phyloP scores from a whole-genome alignment of 2,113 vertebrate species.

The Astur gentilis region DNA sequence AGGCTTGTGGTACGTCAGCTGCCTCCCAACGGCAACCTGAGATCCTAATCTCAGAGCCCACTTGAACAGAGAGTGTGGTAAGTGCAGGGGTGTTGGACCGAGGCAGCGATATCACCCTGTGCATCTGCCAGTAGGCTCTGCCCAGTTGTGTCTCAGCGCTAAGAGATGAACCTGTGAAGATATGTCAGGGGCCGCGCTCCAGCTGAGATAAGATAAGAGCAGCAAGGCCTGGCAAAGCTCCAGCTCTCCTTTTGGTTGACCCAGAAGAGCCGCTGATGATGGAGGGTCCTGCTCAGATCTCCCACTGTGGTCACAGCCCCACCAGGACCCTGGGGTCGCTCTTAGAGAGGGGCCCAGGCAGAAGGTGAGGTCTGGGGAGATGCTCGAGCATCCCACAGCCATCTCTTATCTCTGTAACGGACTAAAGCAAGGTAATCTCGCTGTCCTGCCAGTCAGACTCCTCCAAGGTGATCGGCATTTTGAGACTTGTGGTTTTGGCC shows the following conservation, averaged over 20 bases:
- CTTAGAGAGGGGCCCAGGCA: neutral
- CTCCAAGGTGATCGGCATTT: accelerated
- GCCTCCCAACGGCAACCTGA: neutral
- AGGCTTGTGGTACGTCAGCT: neutral
- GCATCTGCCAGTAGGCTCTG: neutral
- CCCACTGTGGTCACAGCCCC: neutral
- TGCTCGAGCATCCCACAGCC: accelerated
- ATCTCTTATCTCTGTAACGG: neutral
- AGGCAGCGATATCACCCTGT: neutral
- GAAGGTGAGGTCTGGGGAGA: neutral
- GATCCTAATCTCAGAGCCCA: neutral
- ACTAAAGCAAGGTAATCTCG: neutral
- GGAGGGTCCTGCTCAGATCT: neutral
- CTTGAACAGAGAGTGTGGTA: accelerated
- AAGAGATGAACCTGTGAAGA: neutral
- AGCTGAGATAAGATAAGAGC: neutral
- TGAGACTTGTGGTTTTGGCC: neutral
- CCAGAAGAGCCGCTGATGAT: neutral
- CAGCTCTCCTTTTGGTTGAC: neutral
- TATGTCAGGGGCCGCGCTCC: neutral
- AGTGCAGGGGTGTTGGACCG: neutral
- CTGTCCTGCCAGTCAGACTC: accelerated
- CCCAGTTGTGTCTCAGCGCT: accelerated
- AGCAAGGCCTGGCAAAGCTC: neutral
- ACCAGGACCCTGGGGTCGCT: neutral